Base-by-base conservation (phyloP, 2,797 vertebrate species). In the Cephalopachus bancanus region DNA sequence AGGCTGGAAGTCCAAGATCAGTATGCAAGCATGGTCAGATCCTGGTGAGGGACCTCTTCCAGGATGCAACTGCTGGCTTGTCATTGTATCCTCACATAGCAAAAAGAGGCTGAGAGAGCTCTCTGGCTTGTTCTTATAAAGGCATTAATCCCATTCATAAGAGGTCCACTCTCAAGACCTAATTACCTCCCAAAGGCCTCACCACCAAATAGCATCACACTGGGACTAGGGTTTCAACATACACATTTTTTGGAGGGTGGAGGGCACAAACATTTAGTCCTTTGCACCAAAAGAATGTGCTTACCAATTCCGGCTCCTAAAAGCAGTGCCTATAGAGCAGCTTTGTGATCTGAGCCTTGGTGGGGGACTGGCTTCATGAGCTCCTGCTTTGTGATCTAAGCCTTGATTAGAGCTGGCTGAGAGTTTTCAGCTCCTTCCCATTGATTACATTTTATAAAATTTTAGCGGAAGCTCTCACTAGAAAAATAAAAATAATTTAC, bases 401-500 rank as follows among this genome's bases (percentile, higher is more conserved):
- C 33, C 9, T 12, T 51, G 17, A 28, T 30, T 28, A 57, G 22
- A 44, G 37, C 51, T 64, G 8, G 19, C 76, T 62, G n/a, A 71
- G 26, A 37, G 24, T 30, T 30, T 93, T 37, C 59, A 57, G 8
- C n/a, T 80, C 10, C 2, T 30, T 93, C 49, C 14, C 67, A 76
- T 1, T 14, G 7, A 12, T 67, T 51, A 57, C 65, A 81, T 30
- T 92, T 79, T 37, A 57, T 55, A 90, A 89, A 81, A 69, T 81
- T 55, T 71, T 69, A 67, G 64, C 26, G 37, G n/a, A 62, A 53
- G 15, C 4, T 89, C 37, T 93, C 51, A 51, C 53, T 26, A 87
- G 81, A 64, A 95, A 93, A 93, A 96, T 76, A 75, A 80, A 96
- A 95, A 94, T 67, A 33, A 85, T 96, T 57, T 89, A 78, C 81